Evolutionary conservation across 2,113 vertebrate genomes (phyloP).

Genomic region (Scatophagus argus): DNA sequence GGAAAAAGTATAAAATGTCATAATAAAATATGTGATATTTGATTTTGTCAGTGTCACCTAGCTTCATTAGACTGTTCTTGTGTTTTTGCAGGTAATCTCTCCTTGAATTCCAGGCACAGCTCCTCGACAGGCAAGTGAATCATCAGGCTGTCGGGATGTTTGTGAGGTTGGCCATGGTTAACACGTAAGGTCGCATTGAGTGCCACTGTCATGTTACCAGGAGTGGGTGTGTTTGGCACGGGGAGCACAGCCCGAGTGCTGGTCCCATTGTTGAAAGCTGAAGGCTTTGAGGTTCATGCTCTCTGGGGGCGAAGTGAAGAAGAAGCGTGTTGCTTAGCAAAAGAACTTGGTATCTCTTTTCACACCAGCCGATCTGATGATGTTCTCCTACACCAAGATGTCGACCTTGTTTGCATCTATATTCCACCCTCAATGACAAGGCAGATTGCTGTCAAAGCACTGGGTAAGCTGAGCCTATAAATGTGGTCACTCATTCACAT

Average conservation of each 20-base stretch:
- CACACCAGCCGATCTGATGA: slow-evolving; percentile 95
- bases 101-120: not conserved
- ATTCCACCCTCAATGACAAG: slow-evolving; percentile 95
- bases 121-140: slow-evolving; percentile 12
- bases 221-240: slow-evolving; percentile 98
- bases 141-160: slow-evolving; percentile 8
- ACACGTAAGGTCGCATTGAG: slow-evolving; percentile 43
- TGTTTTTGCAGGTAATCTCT: slow-evolving; percentile 39
- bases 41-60: not conserved
- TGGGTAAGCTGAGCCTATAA: slow-evolving; percentile 84
- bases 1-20: not conserved
- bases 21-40: not conserved
- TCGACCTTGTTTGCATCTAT: slow-evolving; percentile 97
- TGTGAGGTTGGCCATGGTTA: slow-evolving; percentile 47
- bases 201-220: slow-evolving; percentile 89
- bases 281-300: slow-evolving; percentile 94
- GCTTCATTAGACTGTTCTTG: slow-evolving; percentile 8
- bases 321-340: slow-evolving; percentile 91
- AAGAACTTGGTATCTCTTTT: slow-evolving; percentile 93
- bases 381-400: slow-evolving; percentile 94
- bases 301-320: slow-evolving; percentile 96
- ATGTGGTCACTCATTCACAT: not conserved
- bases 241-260: slow-evolving; percentile 93
- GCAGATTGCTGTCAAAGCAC: slow-evolving; percentile 96
- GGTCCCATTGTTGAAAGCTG: slow-evolving; percentile 92